Evolutionary conservation across 2,888 invertebrate genomes (phyloP).

Genomic region (Chaitophorus viminalis): DNA sequence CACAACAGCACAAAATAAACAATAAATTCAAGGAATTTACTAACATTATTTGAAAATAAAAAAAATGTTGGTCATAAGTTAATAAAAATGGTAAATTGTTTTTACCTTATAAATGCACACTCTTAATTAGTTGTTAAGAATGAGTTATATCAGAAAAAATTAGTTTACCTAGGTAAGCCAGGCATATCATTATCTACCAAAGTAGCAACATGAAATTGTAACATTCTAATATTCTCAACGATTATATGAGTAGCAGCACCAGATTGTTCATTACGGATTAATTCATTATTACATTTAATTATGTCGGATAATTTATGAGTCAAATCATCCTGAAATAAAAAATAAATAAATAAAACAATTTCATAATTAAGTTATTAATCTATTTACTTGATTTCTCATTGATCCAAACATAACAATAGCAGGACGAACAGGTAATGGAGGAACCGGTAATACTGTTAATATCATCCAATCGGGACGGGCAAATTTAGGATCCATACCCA

Average conservation of each 20-base stretch:
- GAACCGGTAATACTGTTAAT: constrained; percentile 95
- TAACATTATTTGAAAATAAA: no score
- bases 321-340: constrained; percentile 84
- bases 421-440: constrained; percentile 94
- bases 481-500: constrained; percentile 96
- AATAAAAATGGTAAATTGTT: no score
- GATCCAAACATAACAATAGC: constrained; percentile 99
- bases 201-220: constrained; percentile 99
- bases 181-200: constrained; percentile 99
- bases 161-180: constrained; percentile 82
- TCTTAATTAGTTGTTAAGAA: neutral
- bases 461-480: constrained; percentile 99
- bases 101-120: no score
- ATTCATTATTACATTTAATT: constrained; percentile 96
- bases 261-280: constrained; percentile 92
- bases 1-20: no score
- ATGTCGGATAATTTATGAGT: constrained; percentile 99
- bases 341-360: neutral
- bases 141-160: neutral
- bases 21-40: no score
- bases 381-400: constrained; percentile 82
- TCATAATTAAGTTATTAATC: neutral
- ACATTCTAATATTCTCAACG: constrained; percentile 94
- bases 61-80: no score
- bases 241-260: constrained; percentile 98